Percentiles rank a stretch among this genome's conserved stretches.
phyloP scores from a whole-genome alignment of 2,113 vertebrate genomes.

The Corythornis madagascariensis region DNA sequence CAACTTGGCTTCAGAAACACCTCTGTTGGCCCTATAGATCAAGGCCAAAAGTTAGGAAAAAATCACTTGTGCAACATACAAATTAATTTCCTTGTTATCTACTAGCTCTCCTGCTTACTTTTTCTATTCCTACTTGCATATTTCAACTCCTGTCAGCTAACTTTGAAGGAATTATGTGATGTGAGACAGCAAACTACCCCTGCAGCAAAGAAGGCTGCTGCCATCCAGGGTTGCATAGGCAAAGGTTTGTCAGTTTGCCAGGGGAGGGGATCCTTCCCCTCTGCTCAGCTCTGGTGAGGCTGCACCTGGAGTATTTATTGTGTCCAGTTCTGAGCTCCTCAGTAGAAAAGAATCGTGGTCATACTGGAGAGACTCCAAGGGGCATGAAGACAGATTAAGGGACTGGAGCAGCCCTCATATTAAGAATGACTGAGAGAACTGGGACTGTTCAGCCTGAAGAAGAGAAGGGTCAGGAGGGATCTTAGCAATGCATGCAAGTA shows the following conservation, averaged over 20 bases:
- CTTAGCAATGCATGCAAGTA: neutral
- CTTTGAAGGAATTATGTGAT: neutral
- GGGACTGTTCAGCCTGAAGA: neutral
- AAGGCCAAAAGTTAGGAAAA: neutral
- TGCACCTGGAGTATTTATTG: neutral
- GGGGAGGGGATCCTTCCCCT: neutral
- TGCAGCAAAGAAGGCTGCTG: neutral
- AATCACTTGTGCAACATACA: neutral
- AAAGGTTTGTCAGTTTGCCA: neutral
- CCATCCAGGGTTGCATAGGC: too few relatives aligned
- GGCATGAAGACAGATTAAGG: neutral
- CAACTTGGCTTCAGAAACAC: neutral
- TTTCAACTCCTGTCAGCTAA: neutral
- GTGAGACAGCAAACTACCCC: neutral
- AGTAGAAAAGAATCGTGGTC: neutral
- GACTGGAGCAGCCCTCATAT: neutral
- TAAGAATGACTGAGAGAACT: neutral
- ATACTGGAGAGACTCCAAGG: neutral
- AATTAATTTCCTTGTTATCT: neutral
- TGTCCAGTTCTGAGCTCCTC: neutral
- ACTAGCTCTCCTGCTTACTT: neutral
- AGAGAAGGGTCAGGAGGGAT: neutral
- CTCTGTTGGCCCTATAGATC: neutral
- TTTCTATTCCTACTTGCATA: neutral
- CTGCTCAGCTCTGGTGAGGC: neutral